Evolutionary conservation across 2,113 vertebrate genomes (phyloP).

Genomic region (Octodon degus): DNA sequence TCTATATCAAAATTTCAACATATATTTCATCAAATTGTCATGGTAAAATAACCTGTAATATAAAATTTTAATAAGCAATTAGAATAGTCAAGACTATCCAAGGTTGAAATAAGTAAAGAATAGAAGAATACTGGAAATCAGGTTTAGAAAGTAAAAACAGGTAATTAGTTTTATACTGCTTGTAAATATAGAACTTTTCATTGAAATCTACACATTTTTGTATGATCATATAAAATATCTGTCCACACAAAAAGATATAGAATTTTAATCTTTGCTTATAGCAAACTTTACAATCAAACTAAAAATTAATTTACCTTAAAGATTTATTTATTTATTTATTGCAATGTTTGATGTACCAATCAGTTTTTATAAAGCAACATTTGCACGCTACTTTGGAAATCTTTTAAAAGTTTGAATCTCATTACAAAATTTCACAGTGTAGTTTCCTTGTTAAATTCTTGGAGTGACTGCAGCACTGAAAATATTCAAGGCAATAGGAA

Average conservation of each 20-base stretch:
- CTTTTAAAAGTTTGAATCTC: not conserved
- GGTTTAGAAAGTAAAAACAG: not conserved
- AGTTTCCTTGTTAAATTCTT: conserved; percentile 37
- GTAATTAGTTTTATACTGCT: not conserved
- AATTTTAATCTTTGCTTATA: not conserved
- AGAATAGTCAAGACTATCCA: not conserved
- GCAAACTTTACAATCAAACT: not conserved
- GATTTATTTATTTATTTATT: no score
- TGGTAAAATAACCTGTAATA: not conserved
- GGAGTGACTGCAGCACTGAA: not conserved
- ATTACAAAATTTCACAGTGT: not conserved
- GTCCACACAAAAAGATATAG: not conserved
- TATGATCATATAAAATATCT: not conserved
- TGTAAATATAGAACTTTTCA: not conserved
- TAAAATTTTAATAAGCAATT: not conserved
- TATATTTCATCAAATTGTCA: not conserved
- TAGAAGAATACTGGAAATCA: not conserved
- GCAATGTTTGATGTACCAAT: not conserved
- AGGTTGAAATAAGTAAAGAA: not conserved
- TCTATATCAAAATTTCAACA: not conserved
- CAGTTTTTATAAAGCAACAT: not conserved
- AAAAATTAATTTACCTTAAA: no score
- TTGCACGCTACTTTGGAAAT: not conserved
- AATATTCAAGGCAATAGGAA: not conserved
- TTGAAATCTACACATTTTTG: not conserved